Evolutionary conservation across 2,888 invertebrate species (phyloP), one percentile per base, ranked within the genome.

Genomic region (Meteorus colon): DNA sequence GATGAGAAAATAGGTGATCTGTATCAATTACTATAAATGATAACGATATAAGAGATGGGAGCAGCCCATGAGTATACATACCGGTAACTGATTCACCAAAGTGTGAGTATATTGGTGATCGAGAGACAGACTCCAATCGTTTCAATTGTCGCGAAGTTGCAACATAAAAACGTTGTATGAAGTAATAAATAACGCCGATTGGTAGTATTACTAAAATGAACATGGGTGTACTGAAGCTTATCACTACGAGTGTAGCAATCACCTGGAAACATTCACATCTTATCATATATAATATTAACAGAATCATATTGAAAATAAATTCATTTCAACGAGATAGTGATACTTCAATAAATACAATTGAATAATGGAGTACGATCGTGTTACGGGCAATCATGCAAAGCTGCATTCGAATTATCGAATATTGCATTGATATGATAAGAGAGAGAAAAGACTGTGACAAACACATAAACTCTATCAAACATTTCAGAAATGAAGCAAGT

Each of bases 71-170:
- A 19, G 29, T 16, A 19, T 75, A 83, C 86, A 69, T 85, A 84
- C 96, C 96, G 2, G 96, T 95, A 70, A 99, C 94, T 62, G 97
- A 97, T 91, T 99, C 99, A 27, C 97, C 95, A 87, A 99, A 98
- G 90, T 98, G 98, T 12, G 98, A 97, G 91, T 97, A 99, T 85
- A 99, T 97, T 0, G 98, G 99, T 45, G 98, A 98, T 74, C 98
- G 92, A 1, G 97, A 96, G 0, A 98, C 94, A 0, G 98, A 98
- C 89, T 98, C 97, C 76, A 99, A 91, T 69, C 99, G 93, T 91
- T 98, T 98, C 82, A 99, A 90, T 89, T 99, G 98, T 31, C 98
- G 92, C 4, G 98, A 98, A 0, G 98, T 95, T 2, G 96, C 95
- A 80, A 98, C 97, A 91, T 98, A 99, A 91, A 98, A 97, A 82